Evolutionary conservation across 2,797 vertebrate genomes (phyloP).

Genomic region (Perdix hodgsoniae): DNA sequence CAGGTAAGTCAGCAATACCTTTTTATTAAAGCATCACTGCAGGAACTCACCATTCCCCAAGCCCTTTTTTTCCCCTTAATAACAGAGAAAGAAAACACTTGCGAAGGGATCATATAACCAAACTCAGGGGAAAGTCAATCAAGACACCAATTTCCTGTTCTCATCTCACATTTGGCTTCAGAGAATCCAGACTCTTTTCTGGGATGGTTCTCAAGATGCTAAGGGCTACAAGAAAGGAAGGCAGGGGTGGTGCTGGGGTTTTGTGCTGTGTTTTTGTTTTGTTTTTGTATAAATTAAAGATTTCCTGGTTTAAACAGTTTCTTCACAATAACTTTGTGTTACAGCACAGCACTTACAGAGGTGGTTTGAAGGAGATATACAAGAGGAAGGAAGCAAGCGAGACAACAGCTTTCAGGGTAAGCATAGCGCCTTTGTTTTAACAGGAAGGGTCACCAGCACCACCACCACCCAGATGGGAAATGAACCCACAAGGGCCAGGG

Average conservation of each 20-base stretch:
- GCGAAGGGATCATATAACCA: neutral
- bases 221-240: neutral
- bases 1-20: neutral
- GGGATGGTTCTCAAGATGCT: neutral
- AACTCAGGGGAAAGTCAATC: neutral
- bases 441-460: neutral
- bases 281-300: neutral
- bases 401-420: slow-evolving; percentile 1
- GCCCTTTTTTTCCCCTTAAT: neutral
- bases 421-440: neutral
- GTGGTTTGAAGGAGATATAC: neutral
- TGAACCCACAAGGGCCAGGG: neutral
- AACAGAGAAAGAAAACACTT: neutral
- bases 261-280: too few species aligned
- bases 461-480: neutral
- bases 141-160: neutral
- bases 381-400: neutral
- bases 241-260: neutral
- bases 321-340: neutral
- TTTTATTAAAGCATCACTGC: neutral
- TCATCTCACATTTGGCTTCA: neutral
- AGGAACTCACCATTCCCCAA: slow-evolving; percentile 12
- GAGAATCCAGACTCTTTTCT: neutral
- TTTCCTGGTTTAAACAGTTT: neutral
- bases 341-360: neutral